These are phyloP conservation scores for Tapirus indicus DNA, from an alignment of 2,797 vertebrate genomes.

Conservation along the genomic window DNA sequence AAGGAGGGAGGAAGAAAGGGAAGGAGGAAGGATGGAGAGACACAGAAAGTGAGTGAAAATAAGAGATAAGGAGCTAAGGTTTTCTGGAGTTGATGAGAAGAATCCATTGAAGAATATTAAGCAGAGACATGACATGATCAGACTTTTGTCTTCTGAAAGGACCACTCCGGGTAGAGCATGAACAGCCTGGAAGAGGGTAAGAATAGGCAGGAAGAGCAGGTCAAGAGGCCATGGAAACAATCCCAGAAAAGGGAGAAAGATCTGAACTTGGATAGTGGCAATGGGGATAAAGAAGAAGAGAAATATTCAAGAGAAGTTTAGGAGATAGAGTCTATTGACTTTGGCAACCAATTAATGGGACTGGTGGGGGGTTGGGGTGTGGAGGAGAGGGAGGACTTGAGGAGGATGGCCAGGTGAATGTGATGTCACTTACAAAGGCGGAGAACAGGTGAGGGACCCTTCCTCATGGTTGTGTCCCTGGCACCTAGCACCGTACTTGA, in stretches of 20 bases:
- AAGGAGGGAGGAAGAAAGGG: too few species aligned
- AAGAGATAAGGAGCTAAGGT: too few species aligned
- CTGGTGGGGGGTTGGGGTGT: accelerated
- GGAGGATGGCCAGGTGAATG: background rate
- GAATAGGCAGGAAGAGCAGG: background rate
- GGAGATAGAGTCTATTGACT: accelerated
- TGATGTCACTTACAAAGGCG: background rate
- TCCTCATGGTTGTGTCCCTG: background rate
- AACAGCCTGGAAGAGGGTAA: background rate
- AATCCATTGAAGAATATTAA: background rate
- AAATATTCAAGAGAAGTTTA: background rate
- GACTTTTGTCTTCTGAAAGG: background rate
- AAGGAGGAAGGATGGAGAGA: background rate
- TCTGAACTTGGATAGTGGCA: too few species aligned
- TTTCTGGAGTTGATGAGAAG: background rate
- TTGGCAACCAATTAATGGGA: background rate
- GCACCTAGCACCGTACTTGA: accelerated
- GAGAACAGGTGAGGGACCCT: background rate
- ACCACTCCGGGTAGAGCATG: background rate
- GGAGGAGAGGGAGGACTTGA: background rate
- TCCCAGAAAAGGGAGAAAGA: background rate
- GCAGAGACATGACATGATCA: background rate
- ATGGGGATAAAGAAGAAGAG: background rate
- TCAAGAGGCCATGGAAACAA: background rate
- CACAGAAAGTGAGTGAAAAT: background rate